A percentile compares a stretch with the other conserved stretches of the same genome.
Evolutionary conservation across 2,888 invertebrate species (phyloP).

Genomic region (Altica lythri): DNA sequence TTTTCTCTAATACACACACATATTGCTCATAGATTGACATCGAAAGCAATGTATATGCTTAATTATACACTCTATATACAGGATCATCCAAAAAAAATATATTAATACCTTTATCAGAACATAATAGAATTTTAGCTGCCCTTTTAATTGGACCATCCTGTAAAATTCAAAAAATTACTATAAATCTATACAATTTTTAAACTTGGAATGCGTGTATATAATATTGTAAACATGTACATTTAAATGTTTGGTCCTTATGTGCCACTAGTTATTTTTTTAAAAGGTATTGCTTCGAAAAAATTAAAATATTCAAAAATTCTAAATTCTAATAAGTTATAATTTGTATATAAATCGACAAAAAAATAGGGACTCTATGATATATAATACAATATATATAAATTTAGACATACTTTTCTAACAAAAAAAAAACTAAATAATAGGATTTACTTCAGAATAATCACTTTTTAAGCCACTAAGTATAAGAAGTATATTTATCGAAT

Average conservation of each 20-base stretch:
- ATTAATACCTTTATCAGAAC: too few relatives aligned
- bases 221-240: conserved; percentile 23
- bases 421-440: conserved; percentile 40
- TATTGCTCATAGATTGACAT: conserved; percentile 41
- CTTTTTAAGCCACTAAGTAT: conserved; percentile 48
- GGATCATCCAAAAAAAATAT: background rate
- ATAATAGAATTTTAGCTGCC: too few relatives aligned
- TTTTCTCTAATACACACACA: conserved; percentile 42
- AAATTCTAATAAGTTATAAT: conserved; percentile 42
- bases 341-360: conserved; percentile 48
- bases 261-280: too few relatives aligned
- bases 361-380: conserved; percentile 47
- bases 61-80: conserved; percentile 6
- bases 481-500: conserved; percentile 26
- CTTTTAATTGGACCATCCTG: background rate
- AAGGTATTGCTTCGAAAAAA: conserved; percentile 47
- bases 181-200: conserved; percentile 18
- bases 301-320: conserved; percentile 40
- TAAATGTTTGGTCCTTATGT: conserved; percentile 49
- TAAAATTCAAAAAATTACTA: background rate
- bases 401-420: conserved; percentile 39
- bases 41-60: conserved; percentile 26
- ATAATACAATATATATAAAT: conserved; percentile 46
- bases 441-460: conserved; percentile 40
- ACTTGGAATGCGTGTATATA: conserved; percentile 24